Evolutionary conservation across 1,140 invertebrate genomes (phyloP).

Genomic region (Caenorhabditis inopinata): DNA sequence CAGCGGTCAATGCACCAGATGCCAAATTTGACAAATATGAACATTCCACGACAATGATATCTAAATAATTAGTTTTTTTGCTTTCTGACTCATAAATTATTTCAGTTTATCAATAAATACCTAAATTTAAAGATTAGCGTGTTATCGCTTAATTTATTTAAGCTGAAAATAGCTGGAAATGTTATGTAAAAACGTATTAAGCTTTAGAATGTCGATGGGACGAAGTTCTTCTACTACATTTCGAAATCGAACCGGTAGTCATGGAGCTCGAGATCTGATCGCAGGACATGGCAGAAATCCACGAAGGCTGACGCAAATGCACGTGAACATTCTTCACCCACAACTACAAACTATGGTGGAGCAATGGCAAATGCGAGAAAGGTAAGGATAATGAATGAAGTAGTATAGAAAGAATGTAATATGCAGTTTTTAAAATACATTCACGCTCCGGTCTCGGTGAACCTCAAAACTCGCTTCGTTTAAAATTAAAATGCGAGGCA

Average conservation of each 20-base stretch:
- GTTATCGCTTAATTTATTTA: not conserved
- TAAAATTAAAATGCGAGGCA: too few relatives aligned
- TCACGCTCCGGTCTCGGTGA: too few relatives aligned
- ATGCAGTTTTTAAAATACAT: too few relatives aligned
- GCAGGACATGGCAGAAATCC: not conserved
- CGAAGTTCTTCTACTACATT: not conserved
- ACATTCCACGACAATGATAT: not conserved
- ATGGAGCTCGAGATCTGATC: not conserved
- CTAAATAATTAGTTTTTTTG: not conserved
- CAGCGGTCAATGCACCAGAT: not conserved
- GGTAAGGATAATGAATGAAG: too few relatives aligned
- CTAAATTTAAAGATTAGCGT: too few relatives aligned
- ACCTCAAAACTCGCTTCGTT: too few relatives aligned
- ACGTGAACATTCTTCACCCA: not conserved
- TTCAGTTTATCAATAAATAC: not conserved
- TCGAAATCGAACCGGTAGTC: not conserved
- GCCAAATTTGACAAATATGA: conserved; percentile 20
- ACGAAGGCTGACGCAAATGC: not conserved
- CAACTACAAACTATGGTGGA: not conserved
- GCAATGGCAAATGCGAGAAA: conserved; percentile 6
- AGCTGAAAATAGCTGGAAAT: too few relatives aligned
- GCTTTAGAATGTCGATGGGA: not conserved
- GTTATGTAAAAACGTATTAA: too few relatives aligned
- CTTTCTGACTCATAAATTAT: not conserved
- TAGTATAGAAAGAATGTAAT: too few relatives aligned